These are phyloP conservation scores for Lanistes nyassanus DNA, from an alignment of 1,140 invertebrate genomes.

Conservation along the genomic window DNA sequence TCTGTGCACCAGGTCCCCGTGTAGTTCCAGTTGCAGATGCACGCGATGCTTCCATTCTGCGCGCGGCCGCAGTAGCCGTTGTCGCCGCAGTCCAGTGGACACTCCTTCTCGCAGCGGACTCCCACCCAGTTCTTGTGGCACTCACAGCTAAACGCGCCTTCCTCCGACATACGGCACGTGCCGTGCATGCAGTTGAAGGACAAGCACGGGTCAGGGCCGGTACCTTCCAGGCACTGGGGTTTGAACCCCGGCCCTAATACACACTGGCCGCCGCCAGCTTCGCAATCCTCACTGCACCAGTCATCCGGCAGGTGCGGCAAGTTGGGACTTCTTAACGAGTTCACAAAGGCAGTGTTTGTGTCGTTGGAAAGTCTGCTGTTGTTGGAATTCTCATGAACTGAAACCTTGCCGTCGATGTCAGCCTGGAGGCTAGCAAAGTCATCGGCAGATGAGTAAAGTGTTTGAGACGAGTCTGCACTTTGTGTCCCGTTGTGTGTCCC, in stretches of 20 bases:
- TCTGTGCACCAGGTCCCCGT: constrained; percentile 31
- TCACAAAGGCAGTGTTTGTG: not conserved
- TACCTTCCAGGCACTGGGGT: constrained; percentile 14
- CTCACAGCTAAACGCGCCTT: constrained; percentile 37
- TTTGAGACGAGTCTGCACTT: too few species aligned
- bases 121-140: constrained; percentile 49
- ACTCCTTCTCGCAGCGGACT: constrained; percentile 45
- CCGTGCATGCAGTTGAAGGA: constrained; percentile 17
- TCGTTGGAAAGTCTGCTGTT: not conserved
- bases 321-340: not conserved
- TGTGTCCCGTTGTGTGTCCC: too few species aligned
- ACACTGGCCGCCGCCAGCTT: constrained; percentile 12
- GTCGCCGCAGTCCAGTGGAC: constrained; percentile 49
- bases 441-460: not conserved
- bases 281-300: constrained; percentile 22
- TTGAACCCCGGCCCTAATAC: constrained; percentile 28
- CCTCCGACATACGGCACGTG: constrained; percentile 20
- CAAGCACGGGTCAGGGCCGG: constrained; percentile 6
- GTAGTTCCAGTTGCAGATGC: constrained; percentile 38
- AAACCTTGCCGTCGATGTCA: not conserved
- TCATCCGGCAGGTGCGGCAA: not conserved
- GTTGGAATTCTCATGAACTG: not conserved
- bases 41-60: constrained; percentile 9
- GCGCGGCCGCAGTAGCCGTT: constrained; percentile 38
- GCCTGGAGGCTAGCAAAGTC: not conserved